Conservation (phyloP, 2,888 invertebrate genomes). For the Himalopsyche japonica region DNA sequence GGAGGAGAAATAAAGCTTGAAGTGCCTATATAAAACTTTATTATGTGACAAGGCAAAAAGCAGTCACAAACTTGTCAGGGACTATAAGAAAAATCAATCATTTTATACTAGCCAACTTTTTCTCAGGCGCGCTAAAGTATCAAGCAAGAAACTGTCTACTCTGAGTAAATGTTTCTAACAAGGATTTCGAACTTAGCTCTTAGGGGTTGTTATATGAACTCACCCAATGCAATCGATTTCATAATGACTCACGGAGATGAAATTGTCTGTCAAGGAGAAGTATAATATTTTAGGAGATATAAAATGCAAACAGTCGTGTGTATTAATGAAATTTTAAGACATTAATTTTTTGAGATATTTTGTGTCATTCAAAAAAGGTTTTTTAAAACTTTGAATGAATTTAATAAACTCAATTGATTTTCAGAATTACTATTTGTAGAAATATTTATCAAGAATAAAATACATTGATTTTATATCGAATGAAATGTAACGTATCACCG, state of each 20-base stretch:
- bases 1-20: conserved; percentile 8
- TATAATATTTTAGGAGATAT: not conserved
- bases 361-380: not conserved
- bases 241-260: not conserved
- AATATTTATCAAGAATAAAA: too few species aligned
- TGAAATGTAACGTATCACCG: too few species aligned
- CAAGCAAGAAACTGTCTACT: conserved; percentile 11
- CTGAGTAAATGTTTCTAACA: conserved; percentile 5
- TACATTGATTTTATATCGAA: too few species aligned
- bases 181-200: conserved; percentile 10
- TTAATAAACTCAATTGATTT: too few species aligned
- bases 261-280: not conserved
- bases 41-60: conserved; percentile 30
- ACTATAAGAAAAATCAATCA: conserved; percentile 22
- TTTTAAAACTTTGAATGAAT: not conserved
- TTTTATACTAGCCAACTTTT: conserved; percentile 19
- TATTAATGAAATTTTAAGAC: not conserved
- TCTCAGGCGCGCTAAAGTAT: not conserved
- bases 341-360: not conserved
- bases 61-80: conserved; percentile 15
- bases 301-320: not conserved
- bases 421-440: too few species aligned
- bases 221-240: not conserved
- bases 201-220: conserved; percentile 3
- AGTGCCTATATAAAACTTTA: conserved; percentile 33